Percentiles rank a stretch among this genome's conserved stretches.
phyloP scores from a whole-genome alignment of 2,113 vertebrate genomes.

The Sphaerodactylus townsendi region DNA sequence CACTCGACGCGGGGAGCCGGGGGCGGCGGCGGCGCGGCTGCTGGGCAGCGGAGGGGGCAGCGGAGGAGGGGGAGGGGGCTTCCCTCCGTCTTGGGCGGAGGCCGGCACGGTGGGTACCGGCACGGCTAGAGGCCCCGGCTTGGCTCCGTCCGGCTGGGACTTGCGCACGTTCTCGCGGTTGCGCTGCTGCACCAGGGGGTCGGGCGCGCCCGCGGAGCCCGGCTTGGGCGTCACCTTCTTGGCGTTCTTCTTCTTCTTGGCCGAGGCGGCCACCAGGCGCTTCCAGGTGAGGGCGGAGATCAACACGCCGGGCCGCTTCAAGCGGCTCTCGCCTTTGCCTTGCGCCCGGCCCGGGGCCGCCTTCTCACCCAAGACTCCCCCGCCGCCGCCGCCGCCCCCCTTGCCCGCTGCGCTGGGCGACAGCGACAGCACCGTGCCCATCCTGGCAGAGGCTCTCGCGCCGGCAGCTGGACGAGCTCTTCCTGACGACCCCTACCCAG shows the following conservation, averaged over 20 bases:
- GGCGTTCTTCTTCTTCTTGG: conserved; percentile 87
- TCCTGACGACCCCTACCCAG: neutral
- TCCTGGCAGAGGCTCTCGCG: conserved; percentile 67
- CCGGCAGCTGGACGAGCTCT: no score
- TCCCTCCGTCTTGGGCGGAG: conserved; percentile 75
- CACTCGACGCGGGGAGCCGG: conserved; percentile 86
- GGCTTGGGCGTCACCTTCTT: conserved; percentile 92
- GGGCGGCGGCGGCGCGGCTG: conserved; percentile 54
- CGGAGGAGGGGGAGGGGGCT: conserved; percentile 65
- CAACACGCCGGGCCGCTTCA: conserved; percentile 87
- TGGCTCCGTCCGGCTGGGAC: conserved; percentile 58
- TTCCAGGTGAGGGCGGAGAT: conserved; percentile 91
- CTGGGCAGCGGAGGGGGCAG: conserved; percentile 72
- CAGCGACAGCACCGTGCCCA: conserved; percentile 94
- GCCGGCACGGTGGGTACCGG: conserved; percentile 74
- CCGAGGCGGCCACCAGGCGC: conserved; percentile 84
- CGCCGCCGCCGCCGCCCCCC: conserved; percentile 69
- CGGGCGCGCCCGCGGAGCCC: conserved; percentile 66
- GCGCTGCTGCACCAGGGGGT: conserved; percentile 76
- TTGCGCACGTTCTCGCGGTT: conserved; percentile 80
- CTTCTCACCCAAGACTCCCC: conserved; percentile 62
- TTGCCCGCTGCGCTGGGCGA: conserved; percentile 79
- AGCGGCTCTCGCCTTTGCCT: conserved; percentile 86
- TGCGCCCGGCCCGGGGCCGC: conserved; percentile 58
- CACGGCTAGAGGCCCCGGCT: conserved; percentile 60